Evolutionary conservation across 2,797 vertebrate genomes (phyloP).

Genomic region (Oceanodroma leucorhoa): DNA sequence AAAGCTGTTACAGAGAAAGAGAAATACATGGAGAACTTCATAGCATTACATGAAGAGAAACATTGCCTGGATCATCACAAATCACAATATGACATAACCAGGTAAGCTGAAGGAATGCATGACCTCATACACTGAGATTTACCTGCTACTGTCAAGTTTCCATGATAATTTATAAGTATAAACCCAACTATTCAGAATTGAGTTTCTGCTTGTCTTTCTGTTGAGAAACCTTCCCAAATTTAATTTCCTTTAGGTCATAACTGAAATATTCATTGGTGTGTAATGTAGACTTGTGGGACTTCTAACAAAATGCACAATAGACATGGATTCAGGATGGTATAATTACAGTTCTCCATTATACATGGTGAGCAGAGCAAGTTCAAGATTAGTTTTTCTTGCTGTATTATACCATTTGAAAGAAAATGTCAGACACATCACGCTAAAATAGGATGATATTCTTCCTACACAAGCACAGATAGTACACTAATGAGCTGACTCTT

Average conservation of each 20-base stretch:
- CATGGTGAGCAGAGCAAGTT: slow-evolving; percentile 28
- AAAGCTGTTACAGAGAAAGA: background rate
- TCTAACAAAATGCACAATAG: slow-evolving; percentile 1
- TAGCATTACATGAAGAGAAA: background rate
- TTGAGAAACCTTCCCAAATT: background rate
- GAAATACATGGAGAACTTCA: background rate
- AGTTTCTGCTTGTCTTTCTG: background rate
- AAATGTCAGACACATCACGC: slow-evolving; percentile 63
- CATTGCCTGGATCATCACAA: background rate
- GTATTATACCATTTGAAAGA: slow-evolving; percentile 63
- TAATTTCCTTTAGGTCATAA: background rate
- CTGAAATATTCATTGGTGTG: slow-evolving; percentile 31
- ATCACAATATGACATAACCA: background rate
- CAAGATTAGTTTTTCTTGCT: slow-evolving; percentile 57
- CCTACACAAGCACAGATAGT: slow-evolving; percentile 32
- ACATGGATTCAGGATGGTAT: slow-evolving; percentile 13
- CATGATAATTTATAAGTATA: background rate
- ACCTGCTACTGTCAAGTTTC: background rate
- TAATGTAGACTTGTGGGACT: background rate
- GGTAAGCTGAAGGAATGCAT: background rate
- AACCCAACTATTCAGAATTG: background rate
- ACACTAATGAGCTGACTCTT: slow-evolving; percentile 66
- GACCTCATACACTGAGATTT: background rate
- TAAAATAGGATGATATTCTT: slow-evolving; percentile 51
- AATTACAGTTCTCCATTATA: slow-evolving; percentile 60